Evolutionary conservation across 2,797 vertebrate genomes (phyloP).

Genomic region (Propithecus deckenii): DNA sequence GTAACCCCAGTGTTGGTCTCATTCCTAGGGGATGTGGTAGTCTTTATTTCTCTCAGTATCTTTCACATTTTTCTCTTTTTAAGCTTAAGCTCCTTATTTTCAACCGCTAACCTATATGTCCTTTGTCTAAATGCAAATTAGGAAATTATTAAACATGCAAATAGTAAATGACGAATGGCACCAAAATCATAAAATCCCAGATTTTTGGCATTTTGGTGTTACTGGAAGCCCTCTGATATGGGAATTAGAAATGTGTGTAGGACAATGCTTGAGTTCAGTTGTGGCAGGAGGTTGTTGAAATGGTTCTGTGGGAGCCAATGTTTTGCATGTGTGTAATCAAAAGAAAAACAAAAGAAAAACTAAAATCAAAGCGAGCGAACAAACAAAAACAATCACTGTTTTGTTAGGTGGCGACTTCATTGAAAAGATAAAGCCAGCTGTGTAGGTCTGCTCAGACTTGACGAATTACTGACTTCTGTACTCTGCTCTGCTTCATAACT

Average conservation of each 20-base stretch:
- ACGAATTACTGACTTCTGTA: not conserved
- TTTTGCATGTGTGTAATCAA: not conserved
- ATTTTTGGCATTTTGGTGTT: not conserved
- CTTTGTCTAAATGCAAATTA: not conserved
- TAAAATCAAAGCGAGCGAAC: not conserved
- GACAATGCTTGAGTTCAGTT: not conserved
- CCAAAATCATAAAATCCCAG: not conserved
- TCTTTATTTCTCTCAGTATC: not conserved
- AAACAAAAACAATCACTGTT: not conserved
- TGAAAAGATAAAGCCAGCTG: conserved; percentile 12
- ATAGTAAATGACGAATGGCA: not conserved
- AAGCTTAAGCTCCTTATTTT: not conserved
- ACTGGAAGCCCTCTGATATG: not conserved
- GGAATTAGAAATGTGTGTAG: not conserved
- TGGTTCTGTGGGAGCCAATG: not conserved
- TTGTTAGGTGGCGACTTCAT: not conserved
- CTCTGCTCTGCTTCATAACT: not conserved
- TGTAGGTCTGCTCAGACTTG: not conserved
- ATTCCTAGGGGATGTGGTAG: not conserved
- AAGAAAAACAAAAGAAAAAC: not conserved
- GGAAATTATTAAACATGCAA: not conserved
- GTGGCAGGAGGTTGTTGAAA: not conserved
- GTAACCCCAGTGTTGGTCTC: not conserved
- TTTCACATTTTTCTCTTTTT: conserved; percentile 7
- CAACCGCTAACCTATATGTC: not conserved